Percentiles rank a stretch among this genome's conserved stretches.
These are phyloP conservation scores for Diarsia rubi DNA, from an alignment of 2,888 invertebrate genomes.

Conservation along the genomic window DNA sequence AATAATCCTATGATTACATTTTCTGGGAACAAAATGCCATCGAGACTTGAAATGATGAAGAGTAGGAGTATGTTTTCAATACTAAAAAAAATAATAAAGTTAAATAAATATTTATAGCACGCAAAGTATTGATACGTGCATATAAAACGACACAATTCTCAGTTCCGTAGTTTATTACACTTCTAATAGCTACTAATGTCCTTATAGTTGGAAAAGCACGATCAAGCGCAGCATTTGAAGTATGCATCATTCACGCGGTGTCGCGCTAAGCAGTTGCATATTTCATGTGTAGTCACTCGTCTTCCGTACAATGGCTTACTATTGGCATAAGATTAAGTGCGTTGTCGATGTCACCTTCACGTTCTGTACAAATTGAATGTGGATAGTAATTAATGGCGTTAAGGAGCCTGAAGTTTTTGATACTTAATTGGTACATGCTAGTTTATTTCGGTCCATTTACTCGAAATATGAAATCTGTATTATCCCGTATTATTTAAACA, in stretches of 20 bases:
- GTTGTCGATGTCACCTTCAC: conserved; percentile 67
- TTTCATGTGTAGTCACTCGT: conserved; percentile 74
- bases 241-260: conserved; percentile 69
- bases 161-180: conserved; percentile 58
- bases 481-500: too few relatives aligned
- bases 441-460: conserved; percentile 15
- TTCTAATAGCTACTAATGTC: conserved; percentile 61
- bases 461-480: neutral
- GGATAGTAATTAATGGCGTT: conserved; percentile 56
- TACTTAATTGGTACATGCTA: neutral
- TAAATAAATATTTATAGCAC: conserved; percentile 55
- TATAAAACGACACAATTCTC: conserved; percentile 49
- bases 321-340: conserved; percentile 69
- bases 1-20: neutral
- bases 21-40: neutral
- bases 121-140: conserved; percentile 50
- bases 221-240: conserved; percentile 62
- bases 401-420: conserved; percentile 8
- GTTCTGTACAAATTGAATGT: conserved; percentile 58
- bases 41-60: neutral
- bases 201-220: conserved; percentile 66
- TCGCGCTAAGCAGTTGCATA: conserved; percentile 73
- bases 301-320: conserved; percentile 72
- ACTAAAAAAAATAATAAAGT: conserved; percentile 18
- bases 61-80: neutral